Evolutionary conservation across 2,888 invertebrate genomes (phyloP), one percentile per base, ranked within the genome.

Genomic region (Cheiracanthium punctorium): DNA sequence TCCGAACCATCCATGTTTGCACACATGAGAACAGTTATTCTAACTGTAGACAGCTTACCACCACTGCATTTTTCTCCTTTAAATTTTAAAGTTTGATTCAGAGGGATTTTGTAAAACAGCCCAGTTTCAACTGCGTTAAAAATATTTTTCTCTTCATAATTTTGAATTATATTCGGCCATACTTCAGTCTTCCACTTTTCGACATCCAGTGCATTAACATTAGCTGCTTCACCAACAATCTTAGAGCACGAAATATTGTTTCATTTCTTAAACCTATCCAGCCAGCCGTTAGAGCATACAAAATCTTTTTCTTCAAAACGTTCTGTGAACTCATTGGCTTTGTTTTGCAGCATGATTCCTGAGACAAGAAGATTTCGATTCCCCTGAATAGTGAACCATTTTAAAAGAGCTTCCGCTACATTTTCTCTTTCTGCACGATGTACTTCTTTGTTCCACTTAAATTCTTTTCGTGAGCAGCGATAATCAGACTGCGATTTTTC

Each of bases 1-100:
- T 48, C 48, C 4, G 48, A 17, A 17, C 48, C 48, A n/a, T 48
- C n/a, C n/a, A 48, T 64, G 2, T 64, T 64, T 20, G 64, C 28
- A 64, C 70, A 70, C 33, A 70, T n/a, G 10, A 70, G 33, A 70
- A 70, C 33, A 17, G 33, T 32, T 17, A 70, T 33, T 33, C 70
- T 12, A 29, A 32, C 29, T 37, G 5, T 70, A 1, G 37, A n/a
- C 4, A 32, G 33, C 20, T 70, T 70, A n/a, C 37, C 70, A 10
- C 5, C 20, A 8, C 10, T 70, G 37, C 70, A 30, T n/a, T 70
- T 70, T 29, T 70, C 7, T 1, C 33, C 33, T 70, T 70, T 70
- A 70, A 70, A 70, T 37, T 70, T 70, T 37, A 70, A 32, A 17
- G 30, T 70, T 37, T 70, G 70, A 32, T 70, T 32, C 1, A 32